A percentile compares a stretch with the other conserved stretches of the same genome.
Conservation (phyloP, 1,140 invertebrate species). For the Drosophila mayri region DNA sequence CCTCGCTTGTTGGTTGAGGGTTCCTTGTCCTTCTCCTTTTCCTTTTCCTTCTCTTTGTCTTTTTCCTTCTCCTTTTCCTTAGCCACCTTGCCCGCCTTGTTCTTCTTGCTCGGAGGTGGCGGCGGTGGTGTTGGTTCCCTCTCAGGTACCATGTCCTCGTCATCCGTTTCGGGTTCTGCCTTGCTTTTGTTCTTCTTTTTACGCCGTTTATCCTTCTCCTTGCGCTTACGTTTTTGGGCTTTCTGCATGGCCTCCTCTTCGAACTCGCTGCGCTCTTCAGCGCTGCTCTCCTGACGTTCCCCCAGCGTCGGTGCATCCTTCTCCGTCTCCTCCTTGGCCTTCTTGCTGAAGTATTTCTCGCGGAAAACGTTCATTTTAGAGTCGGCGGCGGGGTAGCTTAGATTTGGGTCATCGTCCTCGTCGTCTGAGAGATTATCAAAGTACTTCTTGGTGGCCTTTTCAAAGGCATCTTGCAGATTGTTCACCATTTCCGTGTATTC, state of each 20-base stretch:
- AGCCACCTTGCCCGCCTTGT: constrained; percentile 52
- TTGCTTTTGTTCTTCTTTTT: constrained; percentile 85
- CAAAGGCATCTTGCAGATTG: constrained; percentile 92
- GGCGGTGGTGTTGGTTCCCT: constrained; percentile 53
- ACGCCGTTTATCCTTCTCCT: constrained; percentile 84
- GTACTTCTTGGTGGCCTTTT: constrained; percentile 91
- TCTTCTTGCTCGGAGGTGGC: constrained; percentile 60
- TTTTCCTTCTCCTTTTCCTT: constrained; percentile 62
- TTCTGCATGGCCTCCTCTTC: constrained; percentile 82
- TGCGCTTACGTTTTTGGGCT: constrained; percentile 77
- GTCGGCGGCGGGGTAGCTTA: constrained; percentile 87
- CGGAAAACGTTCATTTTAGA: constrained; percentile 85
- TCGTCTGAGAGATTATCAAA: constrained; percentile 92
- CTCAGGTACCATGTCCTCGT: constrained; percentile 83
- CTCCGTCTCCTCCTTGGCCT: constrained; percentile 62
- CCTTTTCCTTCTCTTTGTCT: constrained; percentile 2
- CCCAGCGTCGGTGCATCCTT: constrained; percentile 39
- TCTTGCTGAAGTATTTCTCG: constrained; percentile 82
- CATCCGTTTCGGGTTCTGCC: constrained; percentile 54
- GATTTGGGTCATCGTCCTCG: constrained; percentile 89
- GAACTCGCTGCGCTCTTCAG: constrained; percentile 55
- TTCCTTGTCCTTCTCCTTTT: constrained; percentile 35
- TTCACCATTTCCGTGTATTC: constrained; percentile 96
- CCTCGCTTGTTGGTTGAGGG: constrained; percentile 41
- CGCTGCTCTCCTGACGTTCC: constrained; percentile 42